A percentile compares a stretch with the other conserved stretches of the same genome.
phyloP scores from a whole-genome alignment of 2,888 invertebrate genomes.

The Oxycera nigricornis region DNA sequence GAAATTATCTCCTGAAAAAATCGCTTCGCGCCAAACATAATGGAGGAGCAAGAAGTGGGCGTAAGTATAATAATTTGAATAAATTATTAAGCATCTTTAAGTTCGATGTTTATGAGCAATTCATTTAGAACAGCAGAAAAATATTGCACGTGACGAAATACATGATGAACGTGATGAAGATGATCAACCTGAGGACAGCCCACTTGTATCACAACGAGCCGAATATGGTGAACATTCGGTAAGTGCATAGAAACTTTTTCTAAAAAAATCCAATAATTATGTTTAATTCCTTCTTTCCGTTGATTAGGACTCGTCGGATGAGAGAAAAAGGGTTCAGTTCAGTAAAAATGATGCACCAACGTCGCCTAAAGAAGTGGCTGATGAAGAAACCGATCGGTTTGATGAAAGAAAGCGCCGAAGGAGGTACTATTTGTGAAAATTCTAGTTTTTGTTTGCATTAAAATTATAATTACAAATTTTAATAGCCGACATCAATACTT shows the following conservation, averaged over 20 bases:
- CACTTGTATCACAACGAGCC: conserved; percentile 62
- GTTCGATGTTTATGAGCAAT: conserved; percentile 30
- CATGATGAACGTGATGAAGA: conserved; percentile 35
- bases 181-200: conserved; percentile 59
- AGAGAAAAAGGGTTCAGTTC: conserved; percentile 65
- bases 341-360: conserved; percentile 53
- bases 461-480: conserved; percentile 43
- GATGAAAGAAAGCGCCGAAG: conserved; percentile 64
- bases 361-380: conserved; percentile 54
- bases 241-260: conserved; percentile 41
- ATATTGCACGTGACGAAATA: conserved; percentile 8
- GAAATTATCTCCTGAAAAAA: background rate
- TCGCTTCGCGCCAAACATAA: background rate
- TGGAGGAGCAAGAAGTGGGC: conserved; percentile 16
- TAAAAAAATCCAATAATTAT: background rate
- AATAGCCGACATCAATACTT: conserved; percentile 71
- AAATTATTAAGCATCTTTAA: background rate
- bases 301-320: conserved; percentile 57
- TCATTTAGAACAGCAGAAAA: conserved; percentile 40
- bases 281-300: background rate
- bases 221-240: conserved; percentile 61
- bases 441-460: conserved; percentile 7
- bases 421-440: conserved; percentile 57
- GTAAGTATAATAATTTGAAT: conserved; percentile 27
- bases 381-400: conserved; percentile 58